A percentile compares a stretch with the other conserved stretches of the same genome.
These are phyloP conservation scores for Tyrannus savana DNA, from an alignment of 2,113 vertebrate genomes.

Conservation along the genomic window DNA sequence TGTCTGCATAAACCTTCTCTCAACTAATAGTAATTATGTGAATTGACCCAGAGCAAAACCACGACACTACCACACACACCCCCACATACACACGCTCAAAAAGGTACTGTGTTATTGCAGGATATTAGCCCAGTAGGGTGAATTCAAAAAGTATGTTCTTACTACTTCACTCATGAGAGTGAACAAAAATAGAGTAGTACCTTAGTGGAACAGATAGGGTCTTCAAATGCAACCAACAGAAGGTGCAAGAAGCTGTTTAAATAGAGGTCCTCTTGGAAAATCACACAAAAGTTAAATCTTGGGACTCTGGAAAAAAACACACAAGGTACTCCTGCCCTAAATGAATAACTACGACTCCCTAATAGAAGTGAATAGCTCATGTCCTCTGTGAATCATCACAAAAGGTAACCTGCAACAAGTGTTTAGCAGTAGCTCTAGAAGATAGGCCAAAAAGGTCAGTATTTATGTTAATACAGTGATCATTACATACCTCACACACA, in stretches of 20 bases:
- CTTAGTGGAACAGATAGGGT: not conserved
- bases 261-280: not conserved
- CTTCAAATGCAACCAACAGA: not conserved
- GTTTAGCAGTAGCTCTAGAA: not conserved
- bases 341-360: not conserved
- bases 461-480: not conserved
- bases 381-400: not conserved
- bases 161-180: not conserved
- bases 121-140: not conserved
- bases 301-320: not conserved
- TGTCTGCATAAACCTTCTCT: too few relatives aligned
- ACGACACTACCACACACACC: not conserved
- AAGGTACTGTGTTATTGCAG: not conserved
- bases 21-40: too few relatives aligned
- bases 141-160: not conserved
- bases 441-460: not conserved
- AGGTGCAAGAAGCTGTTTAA: not conserved
- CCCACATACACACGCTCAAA: rapidly evolving
- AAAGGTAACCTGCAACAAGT: not conserved
- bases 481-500: not conserved
- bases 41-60: too few relatives aligned
- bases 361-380: not conserved
- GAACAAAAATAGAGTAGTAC: not conserved
- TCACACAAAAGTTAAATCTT: not conserved
- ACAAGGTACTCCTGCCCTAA: not conserved